phyloP scores from a whole-genome alignment of 2,113 vertebrate species.

The Myiagra hebetior region DNA sequence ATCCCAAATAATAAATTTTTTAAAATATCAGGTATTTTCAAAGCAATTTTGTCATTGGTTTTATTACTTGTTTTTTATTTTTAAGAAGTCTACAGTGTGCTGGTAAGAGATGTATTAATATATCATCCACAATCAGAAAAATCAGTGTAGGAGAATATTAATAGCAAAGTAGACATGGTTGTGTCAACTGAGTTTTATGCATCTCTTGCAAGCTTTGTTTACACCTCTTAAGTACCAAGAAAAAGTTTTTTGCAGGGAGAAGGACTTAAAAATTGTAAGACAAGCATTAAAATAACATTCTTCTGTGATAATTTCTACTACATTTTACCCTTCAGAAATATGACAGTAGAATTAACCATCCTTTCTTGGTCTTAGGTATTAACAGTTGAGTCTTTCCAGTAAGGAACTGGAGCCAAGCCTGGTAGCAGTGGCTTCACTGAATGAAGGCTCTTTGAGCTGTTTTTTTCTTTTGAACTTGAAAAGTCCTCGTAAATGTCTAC shows the following conservation, averaged over 20 bases:
- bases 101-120: neutral
- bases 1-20: conserved; percentile 7
- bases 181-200: neutral
- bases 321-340: neutral
- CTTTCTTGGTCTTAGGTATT: neutral
- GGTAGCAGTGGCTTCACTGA: neutral
- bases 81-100: neutral
- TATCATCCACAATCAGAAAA: neutral
- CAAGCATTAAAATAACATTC: neutral
- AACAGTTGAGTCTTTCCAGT: neutral
- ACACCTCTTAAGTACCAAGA: neutral
- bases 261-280: neutral
- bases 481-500: neutral
- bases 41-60: neutral
- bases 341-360: neutral
- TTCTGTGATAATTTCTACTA: neutral
- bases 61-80: neutral
- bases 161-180: neutral
- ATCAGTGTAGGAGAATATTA: neutral
- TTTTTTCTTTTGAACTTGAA: neutral
- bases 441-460: neutral
- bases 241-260: neutral
- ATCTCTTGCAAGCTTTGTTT: neutral
- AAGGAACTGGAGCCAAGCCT: neutral
- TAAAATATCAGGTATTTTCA: neutral